Conservation (phyloP, 2,113 vertebrate species). For the Neotragus moschatus region DNA sequence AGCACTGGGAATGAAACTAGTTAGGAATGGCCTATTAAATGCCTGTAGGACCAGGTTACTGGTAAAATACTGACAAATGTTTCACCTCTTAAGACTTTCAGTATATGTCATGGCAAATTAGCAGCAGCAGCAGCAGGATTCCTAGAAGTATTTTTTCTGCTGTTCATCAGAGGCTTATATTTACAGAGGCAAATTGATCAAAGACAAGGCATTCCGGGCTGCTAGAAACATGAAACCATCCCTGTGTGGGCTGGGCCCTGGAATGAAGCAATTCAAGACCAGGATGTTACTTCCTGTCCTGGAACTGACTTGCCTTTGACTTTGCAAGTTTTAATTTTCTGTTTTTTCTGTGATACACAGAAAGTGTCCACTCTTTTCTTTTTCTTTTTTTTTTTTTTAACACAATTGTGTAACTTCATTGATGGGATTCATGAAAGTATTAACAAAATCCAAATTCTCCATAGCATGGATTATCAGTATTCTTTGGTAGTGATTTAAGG, state of each 20-base stretch:
- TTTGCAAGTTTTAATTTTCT: neutral
- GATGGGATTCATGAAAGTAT: neutral
- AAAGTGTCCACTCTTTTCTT: neutral
- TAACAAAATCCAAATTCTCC: neutral
- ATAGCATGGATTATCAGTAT: neutral
- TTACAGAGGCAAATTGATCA: conserved; percentile 52
- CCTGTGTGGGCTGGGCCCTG: neutral
- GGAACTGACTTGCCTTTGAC: conserved; percentile 18
- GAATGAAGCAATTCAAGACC: neutral
- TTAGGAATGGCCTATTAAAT: conserved; percentile 9
- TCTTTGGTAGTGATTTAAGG: neutral
- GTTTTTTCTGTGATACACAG: neutral
- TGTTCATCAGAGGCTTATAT: conserved; percentile 13
- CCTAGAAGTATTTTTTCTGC: conserved; percentile 43
- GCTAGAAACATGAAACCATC: conserved; percentile 36
- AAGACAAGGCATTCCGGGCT: conserved; percentile 7
- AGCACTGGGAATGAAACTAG: neutral
- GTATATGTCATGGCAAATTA: neutral
- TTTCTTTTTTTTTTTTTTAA: conserved; percentile 21
- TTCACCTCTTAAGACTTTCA: neutral
- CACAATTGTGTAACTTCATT: neutral
- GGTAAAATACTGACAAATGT: neutral
- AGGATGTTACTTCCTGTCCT: conserved; percentile 29
- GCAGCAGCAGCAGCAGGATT: neutral
- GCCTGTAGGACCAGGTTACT: neutral